These are phyloP conservation scores for Latrodectus hesperus DNA, from an alignment of 2,888 invertebrate genomes.

Conservation along the genomic window DNA sequence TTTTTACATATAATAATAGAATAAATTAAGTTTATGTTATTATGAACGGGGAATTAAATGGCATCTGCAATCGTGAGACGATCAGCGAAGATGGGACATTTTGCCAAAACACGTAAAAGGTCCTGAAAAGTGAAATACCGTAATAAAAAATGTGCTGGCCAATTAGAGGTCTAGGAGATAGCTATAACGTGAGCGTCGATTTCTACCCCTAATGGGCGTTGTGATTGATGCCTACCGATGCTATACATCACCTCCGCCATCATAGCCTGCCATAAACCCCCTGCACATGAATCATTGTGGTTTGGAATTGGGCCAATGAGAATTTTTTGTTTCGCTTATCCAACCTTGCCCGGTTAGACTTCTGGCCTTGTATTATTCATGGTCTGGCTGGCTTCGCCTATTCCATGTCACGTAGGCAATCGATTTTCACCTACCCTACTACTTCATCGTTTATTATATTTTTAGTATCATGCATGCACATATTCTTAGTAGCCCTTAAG, in stretches of 20 bases:
- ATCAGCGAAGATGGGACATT: background rate
- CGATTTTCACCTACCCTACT: conserved; percentile 39
- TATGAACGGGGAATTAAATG: conserved; percentile 3
- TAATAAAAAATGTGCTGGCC: conserved; percentile 50
- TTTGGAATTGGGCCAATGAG: conserved; percentile 66
- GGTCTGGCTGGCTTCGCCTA: conserved; percentile 59
- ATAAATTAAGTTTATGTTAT: background rate
- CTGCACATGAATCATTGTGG: conserved; percentile 68
- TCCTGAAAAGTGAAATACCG: conserved; percentile 53
- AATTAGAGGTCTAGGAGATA: conserved; percentile 61
- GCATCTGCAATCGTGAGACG: background rate
- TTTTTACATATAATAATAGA: too few species aligned
- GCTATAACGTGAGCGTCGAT: conserved; percentile 55
- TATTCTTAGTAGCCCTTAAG: conserved; percentile 8
- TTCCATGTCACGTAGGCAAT: conserved; percentile 60
- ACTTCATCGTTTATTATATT: conserved; percentile 27
- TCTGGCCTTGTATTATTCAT: conserved; percentile 60
- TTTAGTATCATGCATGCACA: conserved; percentile 29
- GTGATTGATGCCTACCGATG: conserved; percentile 65
- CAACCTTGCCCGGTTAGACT: conserved; percentile 34
- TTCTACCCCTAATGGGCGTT: conserved; percentile 56
- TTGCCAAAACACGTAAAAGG: conserved; percentile 46
- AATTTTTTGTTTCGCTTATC: conserved; percentile 58
- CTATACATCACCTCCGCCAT: conserved; percentile 62
- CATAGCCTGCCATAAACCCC: conserved; percentile 65